Conservation (phyloP, 2,888 invertebrate species). For the Campaea margaritaria region DNA sequence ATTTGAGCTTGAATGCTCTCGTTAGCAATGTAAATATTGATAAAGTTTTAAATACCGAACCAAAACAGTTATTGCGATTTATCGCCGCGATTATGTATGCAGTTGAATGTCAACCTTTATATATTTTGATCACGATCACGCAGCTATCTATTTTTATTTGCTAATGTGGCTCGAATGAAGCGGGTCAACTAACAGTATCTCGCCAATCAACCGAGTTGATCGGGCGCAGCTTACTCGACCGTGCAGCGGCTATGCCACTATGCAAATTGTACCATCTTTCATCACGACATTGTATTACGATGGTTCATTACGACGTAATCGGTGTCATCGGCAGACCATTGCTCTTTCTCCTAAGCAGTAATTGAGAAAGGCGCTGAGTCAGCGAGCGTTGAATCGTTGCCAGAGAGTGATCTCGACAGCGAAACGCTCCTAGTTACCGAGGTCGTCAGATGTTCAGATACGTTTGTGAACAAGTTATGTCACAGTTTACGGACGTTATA, state of each 20-base stretch:
- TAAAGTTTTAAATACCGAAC: conserved; percentile 6
- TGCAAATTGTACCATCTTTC: conserved; percentile 49
- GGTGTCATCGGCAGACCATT: conserved; percentile 52
- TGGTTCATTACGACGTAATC: conserved; percentile 42
- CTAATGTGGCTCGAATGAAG: conserved; percentile 51
- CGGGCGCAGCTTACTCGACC: conserved; percentile 53
- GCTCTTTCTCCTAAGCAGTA: conserved; percentile 44
- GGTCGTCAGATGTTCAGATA: conserved; percentile 65
- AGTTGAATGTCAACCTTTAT: conserved; percentile 35
- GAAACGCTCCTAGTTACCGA: conserved; percentile 55
- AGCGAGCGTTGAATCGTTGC: conserved; percentile 57
- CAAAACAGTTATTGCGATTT: conserved; percentile 18
- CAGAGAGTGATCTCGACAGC: conserved; percentile 64
- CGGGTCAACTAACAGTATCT: conserved; percentile 69
- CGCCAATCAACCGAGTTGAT: conserved; percentile 55
- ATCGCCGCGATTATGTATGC: conserved; percentile 28
- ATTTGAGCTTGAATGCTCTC: conserved; percentile 84
- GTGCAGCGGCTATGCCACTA: conserved; percentile 45
- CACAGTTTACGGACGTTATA: conserved; percentile 60
- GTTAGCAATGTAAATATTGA: conserved; percentile 76
- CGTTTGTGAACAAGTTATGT: conserved; percentile 66
- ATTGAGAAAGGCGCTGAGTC: conserved; percentile 44
- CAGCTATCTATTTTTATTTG: conserved; percentile 49
- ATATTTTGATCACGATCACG: conserved; percentile 39
- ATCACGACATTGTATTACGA: conserved; percentile 35